phyloP scores from a whole-genome alignment of 2,113 vertebrate species.

The Bambusicola thoracicus region DNA sequence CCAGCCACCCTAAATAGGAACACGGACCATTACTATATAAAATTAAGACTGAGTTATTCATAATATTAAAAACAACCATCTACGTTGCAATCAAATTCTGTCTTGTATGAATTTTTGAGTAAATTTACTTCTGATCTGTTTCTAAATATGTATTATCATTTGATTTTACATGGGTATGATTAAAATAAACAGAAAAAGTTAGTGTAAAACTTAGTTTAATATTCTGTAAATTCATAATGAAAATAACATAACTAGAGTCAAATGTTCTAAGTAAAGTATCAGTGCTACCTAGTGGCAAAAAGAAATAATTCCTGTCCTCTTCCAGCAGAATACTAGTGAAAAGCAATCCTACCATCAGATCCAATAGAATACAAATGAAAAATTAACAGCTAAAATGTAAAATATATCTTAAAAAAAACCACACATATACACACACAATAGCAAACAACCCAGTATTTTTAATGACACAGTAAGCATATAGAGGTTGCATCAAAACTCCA shows the following conservation, averaged over 20 bases:
- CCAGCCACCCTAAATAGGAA: slow-evolving; percentile 78
- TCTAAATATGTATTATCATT: not conserved
- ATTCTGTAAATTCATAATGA: not conserved
- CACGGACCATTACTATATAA: not conserved
- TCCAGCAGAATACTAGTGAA: not conserved
- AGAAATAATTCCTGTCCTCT: slow-evolving; percentile 23
- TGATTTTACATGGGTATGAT: not conserved
- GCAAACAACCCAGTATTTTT: not conserved
- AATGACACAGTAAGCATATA: not conserved
- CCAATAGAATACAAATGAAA: not conserved
- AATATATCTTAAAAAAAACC: not conserved
- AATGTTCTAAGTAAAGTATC: slow-evolving; percentile 45
- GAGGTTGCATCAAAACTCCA: not conserved
- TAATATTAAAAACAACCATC: not conserved
- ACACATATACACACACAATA: not conserved
- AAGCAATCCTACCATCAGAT: not conserved
- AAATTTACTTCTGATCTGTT: not conserved
- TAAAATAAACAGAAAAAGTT: not conserved
- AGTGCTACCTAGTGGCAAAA: slow-evolving; percentile 77
- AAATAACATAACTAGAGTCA: not conserved
- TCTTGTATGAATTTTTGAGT: not conserved
- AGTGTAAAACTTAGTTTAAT: not conserved
- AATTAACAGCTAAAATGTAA: not conserved
- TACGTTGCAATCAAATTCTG: not conserved
- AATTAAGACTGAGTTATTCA: not conserved